These are phyloP conservation scores for Papilio xuthus DNA, from an alignment of 1,140 invertebrate genomes.

Conservation along the genomic window DNA sequence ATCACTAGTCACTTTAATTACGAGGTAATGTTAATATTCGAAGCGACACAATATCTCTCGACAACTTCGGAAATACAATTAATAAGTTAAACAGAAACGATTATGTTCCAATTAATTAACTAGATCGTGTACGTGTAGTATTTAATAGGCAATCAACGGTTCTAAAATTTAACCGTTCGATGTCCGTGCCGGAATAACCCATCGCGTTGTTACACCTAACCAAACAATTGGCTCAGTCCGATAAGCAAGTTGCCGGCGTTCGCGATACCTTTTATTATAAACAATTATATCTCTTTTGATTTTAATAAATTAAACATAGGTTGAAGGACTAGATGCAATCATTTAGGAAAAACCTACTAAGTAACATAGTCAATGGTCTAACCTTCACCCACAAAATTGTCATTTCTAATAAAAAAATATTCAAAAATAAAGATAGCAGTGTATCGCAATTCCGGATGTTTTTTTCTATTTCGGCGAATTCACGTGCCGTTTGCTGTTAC, in stretches of 20 bases:
- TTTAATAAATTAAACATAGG: background rate
- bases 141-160: conserved; percentile 71
- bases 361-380: background rate
- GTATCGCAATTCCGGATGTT: too few relatives aligned
- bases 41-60: conserved; percentile 29
- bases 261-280: conserved; percentile 49
- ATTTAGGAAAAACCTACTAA: background rate
- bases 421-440: too few relatives aligned
- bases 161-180: conserved; percentile 60
- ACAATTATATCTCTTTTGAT: conserved; percentile 38
- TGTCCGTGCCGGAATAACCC: conserved; percentile 49
- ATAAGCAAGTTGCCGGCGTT: conserved; percentile 67
- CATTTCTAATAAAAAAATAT: too few relatives aligned
- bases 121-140: conserved; percentile 59
- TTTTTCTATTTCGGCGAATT: too few relatives aligned
- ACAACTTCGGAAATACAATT: conserved; percentile 32
- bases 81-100: conserved; percentile 41
- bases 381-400: too few relatives aligned
- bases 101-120: conserved; percentile 59
- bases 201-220: conserved; percentile 68
- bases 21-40: background rate
- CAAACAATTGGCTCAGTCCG: conserved; percentile 69
- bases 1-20: conserved; percentile 13
- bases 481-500: too few relatives aligned
- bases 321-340: background rate